Evolutionary conservation across 2,888 invertebrate genomes (phyloP), one percentile per base, ranked within the genome.

Genomic region (Norana najaformis): DNA sequence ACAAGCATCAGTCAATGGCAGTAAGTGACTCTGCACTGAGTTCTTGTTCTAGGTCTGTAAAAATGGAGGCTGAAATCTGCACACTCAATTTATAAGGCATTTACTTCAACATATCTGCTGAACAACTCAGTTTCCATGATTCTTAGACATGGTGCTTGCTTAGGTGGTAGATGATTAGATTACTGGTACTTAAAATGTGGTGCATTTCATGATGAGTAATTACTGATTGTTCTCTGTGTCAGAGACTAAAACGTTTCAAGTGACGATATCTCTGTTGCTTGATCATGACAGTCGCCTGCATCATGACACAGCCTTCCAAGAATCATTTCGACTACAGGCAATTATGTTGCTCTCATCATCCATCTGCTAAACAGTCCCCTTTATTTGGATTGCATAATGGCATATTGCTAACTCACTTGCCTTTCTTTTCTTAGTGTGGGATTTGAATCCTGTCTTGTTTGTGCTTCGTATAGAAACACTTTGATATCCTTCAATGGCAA

Each of bases 231-330:
- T 30, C 11, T 85, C 37, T 85, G 30, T 37, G 16, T 36, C 37
- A 85, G 85, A 85, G 37, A 85, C 85, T 20, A 85, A 8, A 16
- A 36, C 34, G 14, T 85, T 85, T n/a, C 85, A 85, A 85, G 85
- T 85, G 85, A 85, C 85, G 23, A 85, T 85, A 85, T 85, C 85
- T 36, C 85, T 85, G 85, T 37, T 85, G 37, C 36, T 85, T 13
- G 36, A 36, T 34, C 35, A 85, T 36, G 85, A 85, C 85, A 85
- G 85, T 85, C 85, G 85, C 20, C 85, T 85, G 35, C 35, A 85
- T 16, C 35, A 85, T n/a, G 85, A 85, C 16, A 85, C 23, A 18
- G 23, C 85, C 35, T 85, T 85, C 35, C 85, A 36, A 37, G 85
- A 85, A 37, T 36, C 35, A 36, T 85, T 85, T 85, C 35, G 85